phyloP scores from a whole-genome alignment of 1,140 invertebrate genomes.

The roundworm (Caenorhabditis elegans) region DNA sequence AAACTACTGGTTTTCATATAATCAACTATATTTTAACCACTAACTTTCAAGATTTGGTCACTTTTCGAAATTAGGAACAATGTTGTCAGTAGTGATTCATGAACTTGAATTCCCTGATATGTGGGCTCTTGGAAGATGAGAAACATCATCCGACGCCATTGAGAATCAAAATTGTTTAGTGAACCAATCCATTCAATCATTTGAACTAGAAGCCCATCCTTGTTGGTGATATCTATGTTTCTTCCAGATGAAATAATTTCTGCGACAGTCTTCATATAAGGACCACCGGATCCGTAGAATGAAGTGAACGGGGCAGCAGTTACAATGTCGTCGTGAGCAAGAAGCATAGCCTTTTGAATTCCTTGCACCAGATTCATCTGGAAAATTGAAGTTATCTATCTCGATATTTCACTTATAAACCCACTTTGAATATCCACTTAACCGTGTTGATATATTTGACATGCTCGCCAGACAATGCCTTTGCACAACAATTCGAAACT shows the following conservation, averaged over 20 bases:
- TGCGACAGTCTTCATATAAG: not conserved
- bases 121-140: not conserved
- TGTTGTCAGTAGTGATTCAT: not conserved
- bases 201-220: not conserved
- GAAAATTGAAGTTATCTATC: not conserved
- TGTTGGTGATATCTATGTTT: not conserved
- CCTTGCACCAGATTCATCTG: not conserved
- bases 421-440: not conserved
- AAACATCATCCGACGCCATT: not conserved
- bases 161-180: not conserved
- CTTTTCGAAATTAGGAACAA: not conserved
- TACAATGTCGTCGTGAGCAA: not conserved
- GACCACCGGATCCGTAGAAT: too few relatives aligned
- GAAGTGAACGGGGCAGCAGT: too few relatives aligned
- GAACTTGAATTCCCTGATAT: not conserved
- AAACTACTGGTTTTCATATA: not conserved
- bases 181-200: not conserved
- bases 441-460: not conserved
- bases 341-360: not conserved
- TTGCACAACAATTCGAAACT: not conserved
- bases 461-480: not conserved
- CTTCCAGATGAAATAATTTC: not conserved
- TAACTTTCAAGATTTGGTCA: not conserved
- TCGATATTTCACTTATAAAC: too few relatives aligned
- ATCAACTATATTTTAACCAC: not conserved